phyloP scores from a whole-genome alignment of 2,797 vertebrate species.

The Leptodactylus fallax region DNA sequence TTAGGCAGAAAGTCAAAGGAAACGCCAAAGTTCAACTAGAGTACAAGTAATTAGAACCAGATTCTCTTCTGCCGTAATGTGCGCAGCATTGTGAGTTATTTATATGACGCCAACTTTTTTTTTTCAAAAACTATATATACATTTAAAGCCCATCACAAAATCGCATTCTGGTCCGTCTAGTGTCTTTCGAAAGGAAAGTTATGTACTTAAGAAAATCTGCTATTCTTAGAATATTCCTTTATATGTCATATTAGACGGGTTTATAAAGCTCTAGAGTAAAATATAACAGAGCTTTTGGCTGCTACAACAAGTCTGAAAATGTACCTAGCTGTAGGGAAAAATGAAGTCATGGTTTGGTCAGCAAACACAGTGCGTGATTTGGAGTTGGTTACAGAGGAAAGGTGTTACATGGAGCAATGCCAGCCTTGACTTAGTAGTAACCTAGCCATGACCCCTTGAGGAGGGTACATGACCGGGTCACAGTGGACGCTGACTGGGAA shows the following conservation, averaged over 20 bases:
- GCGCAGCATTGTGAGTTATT: constrained; percentile 78
- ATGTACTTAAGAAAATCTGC: constrained; percentile 69
- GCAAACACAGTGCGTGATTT: constrained; percentile 63
- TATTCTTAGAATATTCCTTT: constrained; percentile 67
- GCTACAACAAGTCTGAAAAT: constrained; percentile 67
- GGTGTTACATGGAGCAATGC: constrained; percentile 71
- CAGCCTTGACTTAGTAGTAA: constrained; percentile 84
- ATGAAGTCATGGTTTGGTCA: constrained; percentile 59
- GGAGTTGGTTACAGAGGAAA: no score
- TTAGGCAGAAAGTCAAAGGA: constrained; percentile 86
- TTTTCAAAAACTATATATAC: constrained; percentile 67
- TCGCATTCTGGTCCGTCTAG: constrained; percentile 71
- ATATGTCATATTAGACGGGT: constrained; percentile 14
- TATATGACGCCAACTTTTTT: constrained; percentile 67
- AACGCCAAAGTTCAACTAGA: constrained; percentile 90
- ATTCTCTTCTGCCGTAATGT: constrained; percentile 72
- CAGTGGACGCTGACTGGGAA: constrained; percentile 71
- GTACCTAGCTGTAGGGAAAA: constrained; percentile 67
- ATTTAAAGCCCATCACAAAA: constrained; percentile 73
- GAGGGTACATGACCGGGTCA: constrained; percentile 78
- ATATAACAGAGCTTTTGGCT: constrained; percentile 27
- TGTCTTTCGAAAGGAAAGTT: constrained; percentile 68
- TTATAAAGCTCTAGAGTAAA: constrained; percentile 47
- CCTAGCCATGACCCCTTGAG: constrained; percentile 82
- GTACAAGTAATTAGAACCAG: constrained; percentile 92